Base-by-base conservation (phyloP, 2,888 invertebrate genomes). In the Bellardia bayeri region DNA sequence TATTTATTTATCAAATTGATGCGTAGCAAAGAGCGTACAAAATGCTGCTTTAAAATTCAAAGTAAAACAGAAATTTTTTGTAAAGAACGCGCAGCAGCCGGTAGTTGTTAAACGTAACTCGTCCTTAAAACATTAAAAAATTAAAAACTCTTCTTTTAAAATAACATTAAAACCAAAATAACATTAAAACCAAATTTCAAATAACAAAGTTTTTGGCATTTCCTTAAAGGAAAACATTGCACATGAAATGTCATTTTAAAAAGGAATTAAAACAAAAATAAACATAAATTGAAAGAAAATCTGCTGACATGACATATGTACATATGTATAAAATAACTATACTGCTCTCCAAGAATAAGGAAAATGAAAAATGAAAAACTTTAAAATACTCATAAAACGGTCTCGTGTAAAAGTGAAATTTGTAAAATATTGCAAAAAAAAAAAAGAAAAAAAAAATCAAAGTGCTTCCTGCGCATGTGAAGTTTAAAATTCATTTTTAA, bases 381-480 rank as follows among this genome's bases (percentile, higher is more conserved):
- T 84, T 79, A 84, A 84, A 84, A 83, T 83, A 13, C 45, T 45
- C 71, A 30, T 71, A 33, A 49, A 23, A 54, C 33, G 45, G 3
- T 49, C 49, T 78, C 71, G 63, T 61, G 54, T 54, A 71, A 82
- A 86, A 76, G 45, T 66, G 54, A 79, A 79, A 79, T 74, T 74
- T 86, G 74, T 78, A 85, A 81, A 87, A 75, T 74, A 66, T 63
- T 79, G 49, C 61, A 58, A 6, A 5, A 81, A 56, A 66, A 66
- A 8, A 6, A 11, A 58, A 6, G 3, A 81, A 56, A 66, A 66
- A 8, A 6, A 11, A 61, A 82, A 49, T 33, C n/a, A 1, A 40
- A 74, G 74, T 68, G 81, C 87, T 88, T 89, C 88, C 85, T 90
- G 90, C 90, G 90, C 90, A 90, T 81, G 88, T 88, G 81, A 69